Conservation (phyloP, 2,888 invertebrate genomes). For the Synanthedon tipuliformis region DNA sequence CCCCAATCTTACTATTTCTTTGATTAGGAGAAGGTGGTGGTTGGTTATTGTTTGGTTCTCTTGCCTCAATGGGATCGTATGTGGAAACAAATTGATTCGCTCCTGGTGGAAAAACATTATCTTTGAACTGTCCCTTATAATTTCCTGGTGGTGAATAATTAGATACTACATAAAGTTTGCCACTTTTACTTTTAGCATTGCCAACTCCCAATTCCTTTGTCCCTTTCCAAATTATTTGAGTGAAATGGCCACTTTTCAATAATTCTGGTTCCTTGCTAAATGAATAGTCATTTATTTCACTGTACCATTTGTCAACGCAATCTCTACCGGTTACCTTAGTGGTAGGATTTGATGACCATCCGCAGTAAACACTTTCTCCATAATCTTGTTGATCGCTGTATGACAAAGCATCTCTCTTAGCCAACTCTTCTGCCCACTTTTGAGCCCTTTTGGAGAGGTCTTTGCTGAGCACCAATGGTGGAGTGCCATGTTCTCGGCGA, state of each 20-base stretch:
- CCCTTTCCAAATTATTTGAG: slow-evolving; percentile 86
- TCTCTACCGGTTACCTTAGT: slow-evolving; percentile 75
- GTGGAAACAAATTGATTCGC: slow-evolving; percentile 42
- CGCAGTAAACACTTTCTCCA: slow-evolving; percentile 78
- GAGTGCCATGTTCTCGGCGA: slow-evolving; percentile 52
- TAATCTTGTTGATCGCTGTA: slow-evolving; percentile 75
- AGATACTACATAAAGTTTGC: slow-evolving; percentile 85
- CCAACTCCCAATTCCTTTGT: slow-evolving; percentile 81
- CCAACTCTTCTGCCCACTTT: slow-evolving; percentile 79
- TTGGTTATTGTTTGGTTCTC: slow-evolving; percentile 39
- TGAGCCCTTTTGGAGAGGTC: slow-evolving; percentile 75
- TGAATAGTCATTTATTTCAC: slow-evolving; percentile 77
- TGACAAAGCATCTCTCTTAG: slow-evolving; percentile 72
- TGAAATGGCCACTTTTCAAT: slow-evolving; percentile 75
- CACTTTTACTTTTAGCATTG: slow-evolving; percentile 78
- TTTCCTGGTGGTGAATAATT: slow-evolving; percentile 89
- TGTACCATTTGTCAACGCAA: slow-evolving; percentile 82
- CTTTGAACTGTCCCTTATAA: slow-evolving; percentile 75
- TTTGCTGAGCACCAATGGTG: slow-evolving; percentile 67
- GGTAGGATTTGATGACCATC: slow-evolving; percentile 75
- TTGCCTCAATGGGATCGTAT: slow-evolving; percentile 15
- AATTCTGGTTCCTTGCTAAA: slow-evolving; percentile 76
- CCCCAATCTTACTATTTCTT: slow-evolving; percentile 42
- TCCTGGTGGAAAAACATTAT: slow-evolving; percentile 74
- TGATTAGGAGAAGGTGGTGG: slow-evolving; percentile 32